Percentiles rank a stretch among this genome's conserved stretches.
phyloP scores from a whole-genome alignment of 1,140 invertebrate species.

The Pemphigus obesinymphae region DNA sequence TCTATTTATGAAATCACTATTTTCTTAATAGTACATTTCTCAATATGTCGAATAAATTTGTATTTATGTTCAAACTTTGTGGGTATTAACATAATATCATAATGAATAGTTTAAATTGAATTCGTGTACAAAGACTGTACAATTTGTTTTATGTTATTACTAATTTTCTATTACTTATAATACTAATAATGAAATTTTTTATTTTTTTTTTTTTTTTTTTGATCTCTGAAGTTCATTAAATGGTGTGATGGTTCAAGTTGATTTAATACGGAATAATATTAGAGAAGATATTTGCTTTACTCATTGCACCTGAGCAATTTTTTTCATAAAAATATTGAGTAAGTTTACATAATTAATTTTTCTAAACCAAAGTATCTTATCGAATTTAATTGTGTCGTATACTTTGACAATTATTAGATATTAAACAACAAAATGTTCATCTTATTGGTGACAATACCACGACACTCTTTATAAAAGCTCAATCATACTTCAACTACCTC shows the following conservation, averaged over 20 bases:
- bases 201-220: neutral
- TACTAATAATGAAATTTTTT: neutral
- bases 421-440: neutral
- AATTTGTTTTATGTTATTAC: neutral
- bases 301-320: neutral
- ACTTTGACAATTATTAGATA: neutral
- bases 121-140: neutral
- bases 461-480: neutral
- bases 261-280: neutral
- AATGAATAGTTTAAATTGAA: neutral
- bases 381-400: neutral
- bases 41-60: neutral
- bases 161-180: neutral
- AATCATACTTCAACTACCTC: neutral
- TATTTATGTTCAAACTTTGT: neutral
- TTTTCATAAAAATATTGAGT: neutral
- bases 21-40: neutral
- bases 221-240: neutral
- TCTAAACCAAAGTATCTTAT: neutral
- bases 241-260: neutral
- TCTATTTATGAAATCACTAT: neutral
- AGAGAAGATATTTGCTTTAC: neutral
- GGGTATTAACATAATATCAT: neutral
- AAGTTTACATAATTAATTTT: neutral
- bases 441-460: neutral